Base-by-base conservation (phyloP, 1,140 invertebrate species). In the Pseudomyrmex flavicornis region DNA sequence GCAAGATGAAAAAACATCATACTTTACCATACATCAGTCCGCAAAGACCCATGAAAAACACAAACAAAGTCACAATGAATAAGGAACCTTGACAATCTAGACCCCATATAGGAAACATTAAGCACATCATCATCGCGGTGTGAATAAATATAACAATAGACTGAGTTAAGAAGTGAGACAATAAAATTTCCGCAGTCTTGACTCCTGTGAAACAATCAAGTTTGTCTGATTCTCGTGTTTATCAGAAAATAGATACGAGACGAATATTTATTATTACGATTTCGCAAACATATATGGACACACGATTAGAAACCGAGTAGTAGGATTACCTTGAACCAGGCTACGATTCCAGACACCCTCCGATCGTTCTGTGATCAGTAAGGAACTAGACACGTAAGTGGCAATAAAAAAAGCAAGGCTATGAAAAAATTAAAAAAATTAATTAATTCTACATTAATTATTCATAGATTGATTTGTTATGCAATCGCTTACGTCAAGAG, bases 381-480 rank as follows among this genome's bases (percentile, higher is more conserved):
- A 95, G 1, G 97, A 95, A 0, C 97, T 97, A 1, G 97, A 98
- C 79, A 98, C 95, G 15, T 97, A 95, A 0, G 97, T 96, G 0
- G 97, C 96, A 93, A 98, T 94, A 93, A 98, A 97, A 93, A 97
- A 98, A 8, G 97, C 95, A 80, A 98, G 96, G 12, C 97, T 98
- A 35, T 35, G 7, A 35, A 93, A 92, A 63, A 83, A 65, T 35
- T 7, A 5, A 35, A 35, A 35, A 35, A 35, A 5, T 35, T 35
- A 7, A 35, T 5, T 35, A 1, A 5, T 35, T 35, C 0, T 35
- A 7, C 1, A 35, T 35, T 35, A 35, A 35, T 35, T 35, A 35
- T 35, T 35, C 5, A 35, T 35, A 35, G 5, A 35, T 35, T 0
- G 12, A 46, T 1, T 74, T 56, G 8, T 8, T 48, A 12, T 1